phyloP scores from a whole-genome alignment of 2,113 vertebrate species.

The Nothoprocta perdicaria region DNA sequence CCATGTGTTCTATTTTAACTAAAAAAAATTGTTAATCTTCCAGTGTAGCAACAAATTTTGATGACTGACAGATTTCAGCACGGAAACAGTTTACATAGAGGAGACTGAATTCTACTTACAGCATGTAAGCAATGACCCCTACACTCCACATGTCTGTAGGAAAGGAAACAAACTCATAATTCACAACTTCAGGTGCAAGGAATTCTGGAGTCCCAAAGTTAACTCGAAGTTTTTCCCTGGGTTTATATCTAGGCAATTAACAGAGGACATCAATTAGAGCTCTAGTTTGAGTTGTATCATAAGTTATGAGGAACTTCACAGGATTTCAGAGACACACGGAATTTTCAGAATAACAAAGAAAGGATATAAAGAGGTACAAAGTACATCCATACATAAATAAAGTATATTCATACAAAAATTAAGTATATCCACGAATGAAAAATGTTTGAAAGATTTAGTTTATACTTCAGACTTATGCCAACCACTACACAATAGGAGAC shows the following conservation, averaged over 20 bases:
- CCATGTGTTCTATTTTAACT: neutral
- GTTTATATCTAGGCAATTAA: constrained; percentile 87
- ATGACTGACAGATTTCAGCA: neutral
- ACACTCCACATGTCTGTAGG: constrained; percentile 98
- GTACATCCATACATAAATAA: neutral
- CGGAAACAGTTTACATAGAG: neutral
- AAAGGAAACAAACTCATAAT: constrained; percentile 97
- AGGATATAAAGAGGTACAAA: neutral
- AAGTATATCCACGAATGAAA: neutral
- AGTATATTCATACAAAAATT: no score
- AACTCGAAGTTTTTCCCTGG: constrained; percentile 93
- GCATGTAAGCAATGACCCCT: constrained; percentile 96
- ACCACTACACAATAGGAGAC: neutral
- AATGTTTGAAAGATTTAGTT: neutral
- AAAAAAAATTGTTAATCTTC: neutral
- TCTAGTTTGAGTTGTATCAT: neutral
- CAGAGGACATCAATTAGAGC: neutral
- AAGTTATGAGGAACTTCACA: neutral
- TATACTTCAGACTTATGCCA: neutral
- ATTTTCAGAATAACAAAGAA: neutral
- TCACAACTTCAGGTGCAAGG: constrained; percentile 96
- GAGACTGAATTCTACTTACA: constrained; percentile 82
- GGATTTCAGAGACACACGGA: neutral
- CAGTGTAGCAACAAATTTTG: neutral
- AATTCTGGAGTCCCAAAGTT: constrained; percentile 98